Evolutionary conservation across 92 coral and sea anemone species (phyloP), one percentile per base, ranked within the genome.

Genomic region (Palythoa grandis): DNA sequence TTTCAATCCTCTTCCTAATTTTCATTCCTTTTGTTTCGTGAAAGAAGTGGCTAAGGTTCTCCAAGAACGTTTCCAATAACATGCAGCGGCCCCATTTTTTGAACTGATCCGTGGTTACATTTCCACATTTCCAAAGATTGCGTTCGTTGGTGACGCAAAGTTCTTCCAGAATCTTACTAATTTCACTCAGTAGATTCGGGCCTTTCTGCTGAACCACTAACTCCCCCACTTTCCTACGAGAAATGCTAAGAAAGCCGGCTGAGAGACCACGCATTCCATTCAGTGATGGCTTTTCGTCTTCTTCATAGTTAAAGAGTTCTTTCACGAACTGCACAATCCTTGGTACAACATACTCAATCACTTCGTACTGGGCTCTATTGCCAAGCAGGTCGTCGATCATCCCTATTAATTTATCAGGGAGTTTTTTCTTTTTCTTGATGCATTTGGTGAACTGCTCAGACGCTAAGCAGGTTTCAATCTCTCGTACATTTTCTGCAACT

Each of bases 241-340:
- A 77, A 0, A 3, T 54, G 23, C 38, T 13, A 5, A 77, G 53
- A 7, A 25, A 61, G 4, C 54, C 69, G 13, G 82, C 7, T 29
- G 19, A 52, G 23, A 77, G 48, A 58, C 82, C 82, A 16, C 63
- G 70, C 82, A 77, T 77, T 0, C 82, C 82, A 77, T 77, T 77
- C 11, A 77, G 70, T 57, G 69, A 56, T 35, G 70, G 82, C 60
- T 13, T 57, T 77, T 1, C 50, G 14, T 16, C 69, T 57, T 77
- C 52, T 23, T 2, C 14, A 37, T 11, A 39, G 38, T 57, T 77
- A 61, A 77, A 77, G 37, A 57, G 29, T 57, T 77, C 50, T 69
- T 77, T 77, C 69, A 77, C 82, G 53, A 54, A 56, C n/a, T 77
- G 82, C 20, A 77, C 69, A 13, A 77, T 7, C 70, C 57, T 20